phyloP scores from a whole-genome alignment of 2,113 vertebrate species.

The Lepus europaeus region DNA sequence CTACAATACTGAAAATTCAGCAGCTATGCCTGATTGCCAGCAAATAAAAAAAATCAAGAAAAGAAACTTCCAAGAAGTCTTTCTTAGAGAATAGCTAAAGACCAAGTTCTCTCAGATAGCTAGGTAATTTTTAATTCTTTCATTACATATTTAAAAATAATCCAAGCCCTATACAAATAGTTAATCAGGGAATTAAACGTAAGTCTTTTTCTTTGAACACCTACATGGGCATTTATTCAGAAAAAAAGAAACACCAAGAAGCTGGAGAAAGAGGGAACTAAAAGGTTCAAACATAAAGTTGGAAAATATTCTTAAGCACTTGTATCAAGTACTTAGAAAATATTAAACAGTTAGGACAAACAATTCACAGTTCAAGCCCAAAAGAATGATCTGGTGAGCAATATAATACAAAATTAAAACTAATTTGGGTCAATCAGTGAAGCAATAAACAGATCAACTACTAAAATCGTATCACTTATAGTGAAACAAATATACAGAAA shows the following conservation, averaged over 20 bases:
- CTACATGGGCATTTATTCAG: conserved; percentile 51
- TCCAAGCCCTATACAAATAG: neutral
- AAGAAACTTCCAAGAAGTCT: conserved; percentile 34
- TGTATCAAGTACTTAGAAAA: conserved; percentile 1
- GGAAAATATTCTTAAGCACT: conserved; percentile 38
- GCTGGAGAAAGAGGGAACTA: conserved; percentile 19
- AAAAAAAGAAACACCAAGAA: conserved; percentile 66
- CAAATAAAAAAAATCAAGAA: conserved; percentile 21
- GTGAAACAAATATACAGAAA: conserved; percentile 40
- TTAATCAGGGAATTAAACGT: conserved; percentile 2
- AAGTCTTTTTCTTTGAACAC: neutral
- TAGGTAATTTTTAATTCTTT: neutral
- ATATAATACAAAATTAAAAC: conserved; percentile 49
- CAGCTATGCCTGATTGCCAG: neutral
- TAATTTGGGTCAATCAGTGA: conserved; percentile 4
- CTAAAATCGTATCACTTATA: neutral
- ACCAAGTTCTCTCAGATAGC: neutral
- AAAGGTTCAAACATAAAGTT: conserved; percentile 54
- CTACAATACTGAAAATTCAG: neutral
- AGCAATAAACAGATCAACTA: conserved; percentile 26
- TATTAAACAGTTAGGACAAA: conserved; percentile 47
- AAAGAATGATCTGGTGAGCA: conserved; percentile 59
- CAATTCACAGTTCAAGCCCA: conserved; percentile 38
- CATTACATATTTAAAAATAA: conserved; percentile 51
- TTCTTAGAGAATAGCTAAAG: neutral